Evolutionary conservation across 2,888 invertebrate genomes (phyloP).

Genomic region (Ecliptopera silaceata): DNA sequence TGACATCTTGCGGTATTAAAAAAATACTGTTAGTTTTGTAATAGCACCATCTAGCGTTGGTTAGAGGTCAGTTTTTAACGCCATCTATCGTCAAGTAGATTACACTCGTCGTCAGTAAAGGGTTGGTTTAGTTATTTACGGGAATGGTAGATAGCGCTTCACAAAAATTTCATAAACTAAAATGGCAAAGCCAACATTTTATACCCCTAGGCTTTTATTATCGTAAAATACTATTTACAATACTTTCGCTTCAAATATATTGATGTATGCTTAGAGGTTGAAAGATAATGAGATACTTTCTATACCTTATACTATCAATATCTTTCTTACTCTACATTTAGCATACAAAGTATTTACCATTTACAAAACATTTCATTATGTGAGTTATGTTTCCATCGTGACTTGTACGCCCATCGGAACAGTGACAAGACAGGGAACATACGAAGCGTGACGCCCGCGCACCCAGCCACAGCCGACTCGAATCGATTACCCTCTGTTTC

Average conservation of each 20-base stretch:
- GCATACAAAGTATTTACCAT: too few relatives aligned
- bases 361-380: too few relatives aligned
- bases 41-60: constrained; percentile 51
- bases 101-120: neutral
- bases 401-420: constrained; percentile 23
- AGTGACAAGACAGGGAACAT: constrained; percentile 27
- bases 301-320: too few relatives aligned
- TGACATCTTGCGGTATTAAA: constrained; percentile 28
- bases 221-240: too few relatives aligned
- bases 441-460: constrained; percentile 58
- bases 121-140: neutral
- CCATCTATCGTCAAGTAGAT: constrained; percentile 19
- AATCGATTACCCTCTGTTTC: constrained; percentile 70
- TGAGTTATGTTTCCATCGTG: constrained; percentile 14
- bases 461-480: constrained; percentile 64
- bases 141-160: constrained; percentile 37
- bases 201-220: too few relatives aligned
- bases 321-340: too few relatives aligned
- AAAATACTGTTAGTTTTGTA: too few relatives aligned
- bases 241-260: too few relatives aligned
- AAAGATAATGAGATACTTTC: too few relatives aligned
- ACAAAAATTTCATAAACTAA: neutral
- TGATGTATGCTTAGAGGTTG: too few relatives aligned
- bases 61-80: constrained; percentile 15
- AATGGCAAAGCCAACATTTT: too few relatives aligned